Conservation (phyloP, 2,888 invertebrate genomes). For the Portevinia maculata region DNA sequence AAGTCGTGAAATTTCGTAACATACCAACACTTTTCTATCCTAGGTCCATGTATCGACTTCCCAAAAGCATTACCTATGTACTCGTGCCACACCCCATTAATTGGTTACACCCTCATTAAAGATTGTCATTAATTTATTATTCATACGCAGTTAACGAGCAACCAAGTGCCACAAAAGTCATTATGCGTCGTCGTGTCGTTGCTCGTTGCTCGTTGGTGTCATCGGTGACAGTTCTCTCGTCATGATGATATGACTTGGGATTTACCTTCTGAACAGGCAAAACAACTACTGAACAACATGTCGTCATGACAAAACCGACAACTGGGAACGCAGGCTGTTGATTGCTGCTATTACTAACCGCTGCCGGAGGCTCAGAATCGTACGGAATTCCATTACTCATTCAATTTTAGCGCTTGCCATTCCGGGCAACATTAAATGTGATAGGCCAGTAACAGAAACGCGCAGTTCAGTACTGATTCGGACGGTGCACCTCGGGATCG, state of each 20-base stretch:
- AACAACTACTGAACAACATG: constrained; percentile 2
- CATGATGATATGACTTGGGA: constrained; percentile 49
- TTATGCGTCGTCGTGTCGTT: constrained; percentile 53
- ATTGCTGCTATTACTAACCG: not conserved
- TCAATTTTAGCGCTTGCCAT: constrained; percentile 11
- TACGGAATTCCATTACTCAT: constrained; percentile 52
- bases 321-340: not conserved
- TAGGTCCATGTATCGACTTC: constrained; percentile 8
- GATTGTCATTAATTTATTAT: constrained; percentile 66
- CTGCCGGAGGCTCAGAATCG: constrained; percentile 27
- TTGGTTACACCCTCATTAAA: constrained; percentile 35
- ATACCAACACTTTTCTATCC: constrained; percentile 1
- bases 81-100: constrained; percentile 28
- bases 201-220: too few species aligned
- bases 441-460: constrained; percentile 14
- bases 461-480: constrained; percentile 19
- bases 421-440: constrained; percentile 1
- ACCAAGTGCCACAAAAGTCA: constrained; percentile 58
- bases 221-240: constrained; percentile 49
- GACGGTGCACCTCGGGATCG: constrained; percentile 8
- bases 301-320: constrained; percentile 26
- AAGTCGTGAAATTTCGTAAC: constrained; percentile 25
- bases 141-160: constrained; percentile 66
- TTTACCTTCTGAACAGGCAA: constrained; percentile 8
- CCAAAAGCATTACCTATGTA: not conserved